These are phyloP conservation scores for Ferrisia virgata DNA, from an alignment of 2,888 invertebrate species.

Conservation along the genomic window DNA sequence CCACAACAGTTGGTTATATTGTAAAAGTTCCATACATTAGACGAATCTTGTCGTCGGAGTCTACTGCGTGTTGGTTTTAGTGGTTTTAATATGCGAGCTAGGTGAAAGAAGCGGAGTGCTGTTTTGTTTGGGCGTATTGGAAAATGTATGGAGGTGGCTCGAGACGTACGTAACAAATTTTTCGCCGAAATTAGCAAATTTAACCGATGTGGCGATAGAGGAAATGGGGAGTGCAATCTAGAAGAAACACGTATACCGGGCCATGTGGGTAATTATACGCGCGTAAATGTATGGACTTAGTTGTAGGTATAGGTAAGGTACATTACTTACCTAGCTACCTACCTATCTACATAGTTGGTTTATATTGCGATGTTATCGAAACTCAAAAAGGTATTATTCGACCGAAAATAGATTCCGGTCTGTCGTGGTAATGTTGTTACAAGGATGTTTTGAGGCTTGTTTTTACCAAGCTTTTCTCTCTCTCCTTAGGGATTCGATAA, in stretches of 20 bases:
- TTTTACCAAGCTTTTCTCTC: neutral
- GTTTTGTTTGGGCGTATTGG: neutral
- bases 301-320: too few relatives aligned
- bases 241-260: too few relatives aligned
- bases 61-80: neutral
- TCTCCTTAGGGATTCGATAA: neutral
- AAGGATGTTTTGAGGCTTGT: slow-evolving; percentile 5
- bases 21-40: neutral
- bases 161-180: neutral
- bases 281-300: too few relatives aligned
- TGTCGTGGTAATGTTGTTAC: neutral
- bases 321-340: too few relatives aligned
- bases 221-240: too few relatives aligned
- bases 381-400: neutral
- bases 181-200: neutral
- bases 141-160: neutral
- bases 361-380: neutral
- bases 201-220: neutral
- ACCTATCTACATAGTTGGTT: too few relatives aligned
- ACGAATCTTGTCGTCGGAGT: neutral
- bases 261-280: too few relatives aligned
- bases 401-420: neutral
- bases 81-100: neutral
- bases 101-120: neutral
- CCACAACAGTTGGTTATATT: too few relatives aligned